Conservation (phyloP, 2,888 invertebrate genomes). For the Pyrrhosoma nymphula region DNA sequence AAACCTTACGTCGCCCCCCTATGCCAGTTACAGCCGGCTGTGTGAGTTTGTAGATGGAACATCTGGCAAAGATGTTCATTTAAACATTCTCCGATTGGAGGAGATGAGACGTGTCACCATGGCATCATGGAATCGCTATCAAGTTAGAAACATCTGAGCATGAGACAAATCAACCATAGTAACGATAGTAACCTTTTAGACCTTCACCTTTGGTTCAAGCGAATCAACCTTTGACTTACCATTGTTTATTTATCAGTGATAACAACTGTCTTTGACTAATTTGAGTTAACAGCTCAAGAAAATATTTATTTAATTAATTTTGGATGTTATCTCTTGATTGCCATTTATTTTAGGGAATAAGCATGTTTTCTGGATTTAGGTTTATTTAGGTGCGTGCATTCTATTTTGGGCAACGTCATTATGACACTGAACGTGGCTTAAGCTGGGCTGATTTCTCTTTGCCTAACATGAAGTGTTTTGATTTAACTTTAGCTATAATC, state of each 20-base stretch:
- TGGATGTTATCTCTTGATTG: background rate
- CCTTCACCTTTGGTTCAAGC: background rate
- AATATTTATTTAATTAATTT: background rate
- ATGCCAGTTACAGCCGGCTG: too few relatives aligned
- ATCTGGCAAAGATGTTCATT: too few relatives aligned
- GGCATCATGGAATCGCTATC: too few relatives aligned
- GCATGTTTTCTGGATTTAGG: background rate
- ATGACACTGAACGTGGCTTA: constrained; percentile 29
- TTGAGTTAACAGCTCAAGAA: background rate
- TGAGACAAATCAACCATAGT: background rate
- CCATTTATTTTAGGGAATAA: background rate
- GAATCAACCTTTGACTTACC: background rate
- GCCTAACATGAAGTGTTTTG: constrained; percentile 24
- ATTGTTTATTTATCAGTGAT: background rate
- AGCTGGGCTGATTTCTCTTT: background rate
- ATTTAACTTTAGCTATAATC: constrained; percentile 39
- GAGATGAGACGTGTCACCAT: too few relatives aligned
- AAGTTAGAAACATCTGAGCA: too few relatives aligned
- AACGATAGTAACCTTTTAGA: background rate
- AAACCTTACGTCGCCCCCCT: too few relatives aligned
- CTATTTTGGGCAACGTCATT: constrained; percentile 58
- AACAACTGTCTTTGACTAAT: background rate
- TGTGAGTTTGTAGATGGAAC: too few relatives aligned
- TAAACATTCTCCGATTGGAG: too few relatives aligned
- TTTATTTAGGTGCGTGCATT: constrained; percentile 9